Evolutionary conservation across 2,797 vertebrate species (phyloP).

Genomic region (Chiloscyllium punctatum): DNA sequence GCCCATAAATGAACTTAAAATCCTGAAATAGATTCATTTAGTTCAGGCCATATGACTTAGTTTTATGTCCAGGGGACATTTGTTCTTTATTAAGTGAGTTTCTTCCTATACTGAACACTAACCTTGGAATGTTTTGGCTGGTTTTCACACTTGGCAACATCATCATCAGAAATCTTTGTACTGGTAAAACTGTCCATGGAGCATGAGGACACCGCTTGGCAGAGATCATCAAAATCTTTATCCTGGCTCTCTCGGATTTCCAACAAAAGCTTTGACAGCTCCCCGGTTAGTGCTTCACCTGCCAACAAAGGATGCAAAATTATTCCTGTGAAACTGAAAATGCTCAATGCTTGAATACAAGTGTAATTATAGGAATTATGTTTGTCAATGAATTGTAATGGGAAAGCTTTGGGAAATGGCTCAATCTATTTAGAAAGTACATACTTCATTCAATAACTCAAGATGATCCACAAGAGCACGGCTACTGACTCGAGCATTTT

Average conservation of each 20-base stretch:
- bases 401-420: not conserved
- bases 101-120: conserved; percentile 16
- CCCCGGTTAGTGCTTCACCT: conserved; percentile 87
- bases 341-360: not conserved
- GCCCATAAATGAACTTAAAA: not conserved
- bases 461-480: not conserved
- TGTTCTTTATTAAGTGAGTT: not conserved
- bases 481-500: not conserved
- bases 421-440: not conserved
- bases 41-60: too few relatives aligned
- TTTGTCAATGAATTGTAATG: not conserved
- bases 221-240: conserved; percentile 91
- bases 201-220: conserved; percentile 85
- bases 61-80: not conserved
- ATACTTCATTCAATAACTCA: not conserved
- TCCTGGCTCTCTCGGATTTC: conserved; percentile 93
- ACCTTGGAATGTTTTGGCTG: conserved; percentile 68
- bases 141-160: conserved; percentile 71
- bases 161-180: conserved; percentile 77
- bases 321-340: not conserved
- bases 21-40: too few relatives aligned
- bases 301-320: conserved; percentile 17
- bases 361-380: not conserved
- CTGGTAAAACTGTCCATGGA: conserved; percentile 86
- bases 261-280: conserved; percentile 86